phyloP scores from a whole-genome alignment of 2,113 vertebrate species.

The Ophthalmolycus amberensis region DNA sequence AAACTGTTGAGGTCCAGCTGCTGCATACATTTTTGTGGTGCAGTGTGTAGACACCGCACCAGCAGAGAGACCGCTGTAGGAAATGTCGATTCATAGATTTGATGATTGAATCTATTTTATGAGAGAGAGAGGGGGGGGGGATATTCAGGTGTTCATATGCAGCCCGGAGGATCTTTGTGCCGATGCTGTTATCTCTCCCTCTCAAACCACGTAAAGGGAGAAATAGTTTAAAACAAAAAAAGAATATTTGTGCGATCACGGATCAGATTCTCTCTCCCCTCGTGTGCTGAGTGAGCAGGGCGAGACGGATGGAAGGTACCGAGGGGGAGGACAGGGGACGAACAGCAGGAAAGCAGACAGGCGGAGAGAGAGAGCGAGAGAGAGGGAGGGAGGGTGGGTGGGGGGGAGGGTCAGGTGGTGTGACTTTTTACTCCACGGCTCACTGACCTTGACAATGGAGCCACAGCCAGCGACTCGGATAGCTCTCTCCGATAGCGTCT shows the following conservation, averaged over 20 bases:
- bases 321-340: slow-evolving; percentile 52
- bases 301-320: slow-evolving; percentile 58
- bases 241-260: slow-evolving; percentile 16
- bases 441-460: slow-evolving; percentile 80
- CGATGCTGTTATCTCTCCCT: background rate
- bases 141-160: slow-evolving; percentile 18
- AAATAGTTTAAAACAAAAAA: background rate
- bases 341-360: slow-evolving; percentile 65
- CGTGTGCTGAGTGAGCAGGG: slow-evolving; percentile 61
- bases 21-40: slow-evolving; percentile 34
- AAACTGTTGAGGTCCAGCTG: slow-evolving; percentile 47
- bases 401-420: slow-evolving; percentile 57
- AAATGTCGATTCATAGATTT: slow-evolving; percentile 1
- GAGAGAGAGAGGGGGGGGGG: background rate
- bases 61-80: slow-evolving; percentile 13
- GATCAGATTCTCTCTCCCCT: slow-evolving; percentile 30
- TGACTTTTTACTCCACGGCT: slow-evolving; percentile 73
- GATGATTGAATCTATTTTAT: slow-evolving; percentile 1
- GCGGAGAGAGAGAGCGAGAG: slow-evolving; percentile 25
- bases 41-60: slow-evolving; percentile 26
- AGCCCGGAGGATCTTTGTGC: slow-evolving; percentile 1
- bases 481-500: slow-evolving; percentile 56
- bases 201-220: background rate
- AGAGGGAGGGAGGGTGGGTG: slow-evolving; percentile 45
- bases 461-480: slow-evolving; percentile 61